Conservation (phyloP, 2,113 vertebrate species). For the Chloropsis hardwickii region DNA sequence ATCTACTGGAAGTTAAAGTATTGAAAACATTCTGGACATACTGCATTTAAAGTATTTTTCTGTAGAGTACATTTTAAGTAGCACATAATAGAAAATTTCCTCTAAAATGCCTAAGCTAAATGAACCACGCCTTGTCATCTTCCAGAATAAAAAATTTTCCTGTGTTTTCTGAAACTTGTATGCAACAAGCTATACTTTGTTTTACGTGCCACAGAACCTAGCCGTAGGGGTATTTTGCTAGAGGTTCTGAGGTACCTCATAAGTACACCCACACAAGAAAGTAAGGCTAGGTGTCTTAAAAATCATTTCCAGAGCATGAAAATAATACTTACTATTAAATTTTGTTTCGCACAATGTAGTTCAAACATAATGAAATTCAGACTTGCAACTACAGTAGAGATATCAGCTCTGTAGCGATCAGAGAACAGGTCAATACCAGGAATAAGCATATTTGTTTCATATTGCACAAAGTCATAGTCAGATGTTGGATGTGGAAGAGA, state of each 20-base stretch:
- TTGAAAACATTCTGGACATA: background rate
- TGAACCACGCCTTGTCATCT: background rate
- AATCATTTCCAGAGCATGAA: background rate
- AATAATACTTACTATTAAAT: slow-evolving; percentile 79
- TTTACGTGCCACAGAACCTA: background rate
- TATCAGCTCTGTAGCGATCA: slow-evolving; percentile 76
- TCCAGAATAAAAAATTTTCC: background rate
- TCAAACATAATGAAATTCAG: slow-evolving; percentile 85
- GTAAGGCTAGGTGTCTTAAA: background rate
- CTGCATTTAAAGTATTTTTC: background rate
- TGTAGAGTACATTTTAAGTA: background rate
- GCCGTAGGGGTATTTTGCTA: background rate
- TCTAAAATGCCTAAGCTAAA: background rate
- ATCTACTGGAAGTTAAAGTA: background rate
- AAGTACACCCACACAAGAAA: background rate
- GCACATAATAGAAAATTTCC: background rate
- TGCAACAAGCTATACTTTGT: background rate
- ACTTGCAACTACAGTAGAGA: slow-evolving; percentile 77
- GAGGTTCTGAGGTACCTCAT: background rate
- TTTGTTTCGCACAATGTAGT: slow-evolving; percentile 81
- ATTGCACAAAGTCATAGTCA: slow-evolving; percentile 81
- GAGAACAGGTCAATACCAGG: slow-evolving; percentile 89
- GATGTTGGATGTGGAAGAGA: slow-evolving; percentile 82
- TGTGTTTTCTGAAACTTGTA: background rate
- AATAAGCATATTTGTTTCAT: slow-evolving; percentile 77